These are phyloP conservation scores for Mantis religiosa DNA, from an alignment of 2,888 invertebrate species.

Conservation along the genomic window DNA sequence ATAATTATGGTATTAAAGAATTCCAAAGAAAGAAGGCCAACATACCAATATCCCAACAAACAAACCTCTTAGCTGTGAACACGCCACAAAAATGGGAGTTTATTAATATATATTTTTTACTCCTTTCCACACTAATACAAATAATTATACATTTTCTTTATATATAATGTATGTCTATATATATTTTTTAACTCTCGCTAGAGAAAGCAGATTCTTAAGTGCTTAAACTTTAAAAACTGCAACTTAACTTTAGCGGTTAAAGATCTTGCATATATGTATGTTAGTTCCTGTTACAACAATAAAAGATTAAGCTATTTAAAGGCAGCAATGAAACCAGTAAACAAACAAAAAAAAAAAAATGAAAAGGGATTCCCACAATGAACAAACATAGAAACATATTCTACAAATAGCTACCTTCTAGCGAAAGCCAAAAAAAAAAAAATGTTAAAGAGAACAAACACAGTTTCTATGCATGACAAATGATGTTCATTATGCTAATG, in stretches of 20 bases:
- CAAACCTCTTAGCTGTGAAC: slow-evolving; percentile 18
- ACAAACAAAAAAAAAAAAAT: not conserved
- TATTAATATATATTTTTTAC: slow-evolving; percentile 1
- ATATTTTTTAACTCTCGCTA: slow-evolving; percentile 22
- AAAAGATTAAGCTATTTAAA: not conserved
- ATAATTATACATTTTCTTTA: not conserved
- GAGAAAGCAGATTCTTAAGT: slow-evolving; percentile 14
- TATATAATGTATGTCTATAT: not conserved
- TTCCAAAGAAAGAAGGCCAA: not conserved
- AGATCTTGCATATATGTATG: not conserved
- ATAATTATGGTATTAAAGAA: not conserved
- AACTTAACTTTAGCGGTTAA: slow-evolving; percentile 3
- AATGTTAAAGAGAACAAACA: slow-evolving; percentile 13
- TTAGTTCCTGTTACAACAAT: not conserved
- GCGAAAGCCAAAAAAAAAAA: slow-evolving; percentile 28
- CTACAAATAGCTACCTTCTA: slow-evolving; percentile 19
- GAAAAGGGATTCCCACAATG: not conserved
- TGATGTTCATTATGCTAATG: not conserved
- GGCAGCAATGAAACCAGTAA: not conserved
- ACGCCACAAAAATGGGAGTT: slow-evolving; percentile 10
- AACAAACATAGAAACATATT: slow-evolving; percentile 5
- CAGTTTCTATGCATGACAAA: not conserved
- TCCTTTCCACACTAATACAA: not conserved
- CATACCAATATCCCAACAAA: slow-evolving; percentile 16
- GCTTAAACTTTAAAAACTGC: not conserved